Evolutionary conservation across 2,113 vertebrate species (phyloP), one percentile per base, ranked within the genome.

Genomic region (Callipepla squamata): DNA sequence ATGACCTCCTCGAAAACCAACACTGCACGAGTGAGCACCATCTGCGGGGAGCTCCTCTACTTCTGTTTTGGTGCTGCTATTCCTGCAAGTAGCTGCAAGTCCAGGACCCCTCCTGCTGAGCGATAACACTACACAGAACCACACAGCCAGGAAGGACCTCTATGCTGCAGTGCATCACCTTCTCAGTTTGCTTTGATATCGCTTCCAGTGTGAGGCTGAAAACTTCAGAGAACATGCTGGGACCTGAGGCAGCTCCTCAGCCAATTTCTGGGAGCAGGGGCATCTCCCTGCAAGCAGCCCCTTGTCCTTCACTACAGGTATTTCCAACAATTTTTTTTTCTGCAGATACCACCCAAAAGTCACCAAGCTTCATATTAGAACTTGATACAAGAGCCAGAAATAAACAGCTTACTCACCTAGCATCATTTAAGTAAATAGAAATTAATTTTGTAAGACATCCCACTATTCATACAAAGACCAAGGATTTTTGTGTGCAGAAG

Each of bases 91-190:
- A 6, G 12, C 65, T 55, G 30, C 9, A 48, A 48, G 22, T 9
- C 47, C 20, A 44, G 16, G 23, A 16, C 76, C 9, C 5, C 10
- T 12, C 28, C 40, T 10, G 1, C 1, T 15, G 23, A 58, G 40
- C 1, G 9, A 6, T 17, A 85, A 28, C 17, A 32, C 53, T 59
- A 59, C 50, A 45, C 53, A 67, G 14, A 40, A 47, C 42, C 3
- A 9, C 5, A 7, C 38, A 26, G 3, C 51, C 63, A 47, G 26
- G n/a, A 83, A 6, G 32, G 30, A 15, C n/a, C n/a, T 40, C 14
- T 30, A 21, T 2, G 4, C 30, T 28, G 21, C 4, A 3, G 42
- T 2, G 65, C 68, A 62, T 1, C 34, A 13, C 13, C 25, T 2
- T 9, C n/a, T 57, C 55, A 75, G 16, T 17, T 21, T 12, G 34